Conservation (phyloP, 2,888 invertebrate species). For the Cantharis nigra region DNA sequence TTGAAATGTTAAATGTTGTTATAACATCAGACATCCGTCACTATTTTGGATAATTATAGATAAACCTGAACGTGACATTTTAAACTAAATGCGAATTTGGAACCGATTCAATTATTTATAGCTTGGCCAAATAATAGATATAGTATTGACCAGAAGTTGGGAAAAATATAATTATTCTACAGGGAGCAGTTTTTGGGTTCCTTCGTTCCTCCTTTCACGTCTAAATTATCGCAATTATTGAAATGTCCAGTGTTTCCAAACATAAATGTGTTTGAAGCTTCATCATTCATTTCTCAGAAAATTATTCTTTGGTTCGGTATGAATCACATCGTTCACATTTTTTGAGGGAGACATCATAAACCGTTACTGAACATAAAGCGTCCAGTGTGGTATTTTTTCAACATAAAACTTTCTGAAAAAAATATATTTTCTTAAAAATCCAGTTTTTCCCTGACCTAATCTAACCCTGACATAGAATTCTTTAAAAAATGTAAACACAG, state of each 20-base stretch:
- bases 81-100: neutral
- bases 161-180: neutral
- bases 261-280: neutral
- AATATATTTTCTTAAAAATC: neutral
- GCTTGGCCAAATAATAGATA: neutral
- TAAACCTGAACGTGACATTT: neutral
- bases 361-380: neutral
- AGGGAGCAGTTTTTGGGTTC: neutral
- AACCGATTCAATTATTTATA: neutral
- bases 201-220: neutral
- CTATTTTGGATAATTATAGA: neutral
- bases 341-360: neutral
- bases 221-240: too few species aligned
- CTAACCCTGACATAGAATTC: neutral
- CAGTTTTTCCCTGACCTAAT: neutral
- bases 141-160: neutral
- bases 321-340: neutral
- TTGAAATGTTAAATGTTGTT: neutral
- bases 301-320: neutral
- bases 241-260: neutral
- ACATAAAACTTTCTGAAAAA: neutral
- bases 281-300: neutral
- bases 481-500: neutral
- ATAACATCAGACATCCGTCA: neutral
- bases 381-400: too few species aligned